Percentiles rank a stretch among this genome's conserved stretches.
These are phyloP conservation scores for Indicator indicator DNA, from an alignment of 2,113 vertebrate genomes.

Conservation along the genomic window DNA sequence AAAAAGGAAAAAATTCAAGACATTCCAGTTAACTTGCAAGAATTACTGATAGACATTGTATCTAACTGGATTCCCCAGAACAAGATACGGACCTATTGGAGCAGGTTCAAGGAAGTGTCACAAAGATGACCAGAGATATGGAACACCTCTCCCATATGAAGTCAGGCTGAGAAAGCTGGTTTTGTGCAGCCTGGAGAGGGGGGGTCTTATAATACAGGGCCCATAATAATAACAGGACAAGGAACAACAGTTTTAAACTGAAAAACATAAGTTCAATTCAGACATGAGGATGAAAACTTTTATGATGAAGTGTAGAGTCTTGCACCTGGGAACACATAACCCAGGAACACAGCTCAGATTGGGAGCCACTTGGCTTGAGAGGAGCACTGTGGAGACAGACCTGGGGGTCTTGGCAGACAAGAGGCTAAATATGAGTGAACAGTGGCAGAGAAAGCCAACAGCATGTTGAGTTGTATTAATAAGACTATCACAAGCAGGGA, in stretches of 20 bases:
- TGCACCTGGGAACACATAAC: too few relatives aligned
- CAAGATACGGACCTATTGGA: accelerated
- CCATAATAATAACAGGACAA: background rate
- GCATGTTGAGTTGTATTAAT: too few relatives aligned
- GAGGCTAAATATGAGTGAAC: too few relatives aligned
- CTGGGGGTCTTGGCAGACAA: too few relatives aligned
- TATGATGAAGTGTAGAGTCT: background rate
- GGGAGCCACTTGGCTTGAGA: too few relatives aligned
- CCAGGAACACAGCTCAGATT: too few relatives aligned
- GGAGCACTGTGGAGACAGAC: too few relatives aligned
- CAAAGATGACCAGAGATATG: accelerated
- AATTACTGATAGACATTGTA: background rate
- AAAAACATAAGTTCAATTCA: background rate
- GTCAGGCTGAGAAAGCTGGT: background rate
- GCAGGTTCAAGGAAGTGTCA: background rate
- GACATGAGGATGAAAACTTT: background rate
- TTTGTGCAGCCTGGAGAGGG: background rate
- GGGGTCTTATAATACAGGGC: background rate
- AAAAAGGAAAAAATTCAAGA: background rate
- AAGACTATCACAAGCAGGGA: too few relatives aligned
- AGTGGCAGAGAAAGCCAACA: too few relatives aligned
- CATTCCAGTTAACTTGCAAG: background rate
- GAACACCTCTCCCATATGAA: background rate
- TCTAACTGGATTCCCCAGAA: background rate
- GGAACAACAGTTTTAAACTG: background rate